Base-by-base conservation (phyloP, 2,797 vertebrate genomes). In the Sebastes variabilis region DNA sequence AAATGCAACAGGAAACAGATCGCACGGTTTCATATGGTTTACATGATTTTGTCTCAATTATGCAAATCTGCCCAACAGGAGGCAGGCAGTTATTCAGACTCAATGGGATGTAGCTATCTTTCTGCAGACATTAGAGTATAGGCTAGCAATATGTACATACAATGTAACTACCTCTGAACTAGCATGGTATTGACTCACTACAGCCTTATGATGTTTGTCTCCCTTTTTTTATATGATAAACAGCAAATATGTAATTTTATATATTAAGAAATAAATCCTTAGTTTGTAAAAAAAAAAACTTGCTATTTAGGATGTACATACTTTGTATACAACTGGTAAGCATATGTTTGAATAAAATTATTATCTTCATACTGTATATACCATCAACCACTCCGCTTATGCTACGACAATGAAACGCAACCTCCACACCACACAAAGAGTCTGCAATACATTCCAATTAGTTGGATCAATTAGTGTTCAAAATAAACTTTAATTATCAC, bases 131-230 rank as follows among this genome's bases (percentile, higher is more conserved):
- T 88, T 93, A 89, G 84, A 89, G 85, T 95, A 95, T 95, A 95
- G 91, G 91, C 88, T 92, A 94, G 91, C 84, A 91, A 92, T 81
- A 90, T 94, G 90, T 95, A 91, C 92, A 94, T 95, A 94, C 93
- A 95, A 95, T 96, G 93, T 95, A 96, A 96, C 96, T 97, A 97
- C 96, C 96, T 97, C 96, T 96, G 94, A 96, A 94, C 92, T 95
- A 94, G 95, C 93, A 96, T 95, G 94, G 89, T 94, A 94, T 93
- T 93, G 93, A 93, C 90, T 91, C 88, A 92, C 90, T 94, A 92
- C 91, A 94, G 87, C 91, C 90, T 93, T 94, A 92, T 88, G 91
- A 93, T 91, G 88, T 94, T 90, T 91, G 92, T 91, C 89, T 91
- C 82, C 84, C 87, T 93, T 94, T 52, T 94, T 94, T 92, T 38